A percentile compares a stretch with the other conserved stretches of the same genome.
Evolutionary conservation across 2,113 vertebrate species (phyloP).

Genomic region (Rhinopithecus roxellana): DNA sequence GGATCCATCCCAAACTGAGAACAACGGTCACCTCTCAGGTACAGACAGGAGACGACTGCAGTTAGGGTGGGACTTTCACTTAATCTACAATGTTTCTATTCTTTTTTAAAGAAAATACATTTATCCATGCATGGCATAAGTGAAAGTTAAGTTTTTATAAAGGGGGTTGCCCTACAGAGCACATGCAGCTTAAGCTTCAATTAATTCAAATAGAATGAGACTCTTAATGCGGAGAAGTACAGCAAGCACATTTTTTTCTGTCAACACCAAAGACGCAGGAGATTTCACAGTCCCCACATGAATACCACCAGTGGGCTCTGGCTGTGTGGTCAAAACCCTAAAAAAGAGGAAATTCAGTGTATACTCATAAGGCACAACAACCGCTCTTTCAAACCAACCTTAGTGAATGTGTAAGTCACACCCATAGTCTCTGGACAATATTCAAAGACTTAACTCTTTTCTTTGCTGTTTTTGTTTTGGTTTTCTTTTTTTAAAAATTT

Average conservation of each 20-base stretch:
- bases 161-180: background rate
- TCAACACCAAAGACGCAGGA: background rate
- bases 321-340: background rate
- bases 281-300: too few relatives aligned
- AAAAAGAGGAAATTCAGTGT: background rate
- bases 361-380: background rate
- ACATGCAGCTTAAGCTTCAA: background rate
- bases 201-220: background rate
- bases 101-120: background rate
- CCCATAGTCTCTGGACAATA: accelerated
- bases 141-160: background rate
- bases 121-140: accelerated
- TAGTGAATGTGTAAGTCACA: background rate
- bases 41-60: background rate
- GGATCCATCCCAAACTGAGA: background rate
- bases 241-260: background rate
- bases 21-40: background rate
- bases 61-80: background rate
- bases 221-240: background rate
- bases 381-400: background rate
- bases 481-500: too few relatives aligned
- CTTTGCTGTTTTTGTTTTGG: too few relatives aligned
- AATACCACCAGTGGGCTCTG: accelerated
- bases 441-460: background rate
- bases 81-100: too few relatives aligned